Evolutionary conservation across 2,113 vertebrate species (phyloP), one percentile per base, ranked within the genome.

Genomic region (Murina feae): DNA sequence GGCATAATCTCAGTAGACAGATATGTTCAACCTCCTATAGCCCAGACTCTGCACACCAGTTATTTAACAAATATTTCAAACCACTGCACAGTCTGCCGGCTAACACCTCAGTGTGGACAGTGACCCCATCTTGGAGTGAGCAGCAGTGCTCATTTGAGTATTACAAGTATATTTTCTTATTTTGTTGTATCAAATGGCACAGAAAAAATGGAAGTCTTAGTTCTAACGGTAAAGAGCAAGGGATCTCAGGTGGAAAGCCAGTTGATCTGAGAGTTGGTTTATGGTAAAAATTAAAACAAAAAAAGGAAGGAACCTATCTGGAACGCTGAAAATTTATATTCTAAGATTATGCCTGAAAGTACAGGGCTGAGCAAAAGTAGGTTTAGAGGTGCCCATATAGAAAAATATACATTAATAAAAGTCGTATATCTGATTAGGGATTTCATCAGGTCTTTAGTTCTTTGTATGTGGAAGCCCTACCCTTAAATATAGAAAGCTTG

Each of bases 1-100:
- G 74, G 79, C 76, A 93, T 58, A 84, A 95, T 92, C 93, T 95
- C 55, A 55, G 6, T 32, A 65, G 86, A 66, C 39, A 71, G 87
- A 74, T 51, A 53, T 5, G 12, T 86, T 71, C 79, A 85, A 68
- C 42, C 80, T 84, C 66, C 51, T 20, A 11, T 69, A 93, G 72
- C 21, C 39, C 35, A 87, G 68, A 71, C 28, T 65, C 10, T 25
- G 39, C 30, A 80, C n/a, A 71, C 65, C 71, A 71, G 74, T 58
- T 76, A 86, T 5, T 65, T 55, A 86, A 66, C 69, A 93, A 55
- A 49, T 91, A 82, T 37, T 95, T 95, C 63, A 90, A 37, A 72
- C 4, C 21, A 55, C 13, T 95, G 49, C 23, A 49, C 35, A 28
- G 39, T 32, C 35, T 79, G n/a, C 37, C 60, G n/a, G 32, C 6